Evolutionary conservation across 2,113 vertebrate genomes (phyloP).

Genomic region (Ancistrus triradiatus): DNA sequence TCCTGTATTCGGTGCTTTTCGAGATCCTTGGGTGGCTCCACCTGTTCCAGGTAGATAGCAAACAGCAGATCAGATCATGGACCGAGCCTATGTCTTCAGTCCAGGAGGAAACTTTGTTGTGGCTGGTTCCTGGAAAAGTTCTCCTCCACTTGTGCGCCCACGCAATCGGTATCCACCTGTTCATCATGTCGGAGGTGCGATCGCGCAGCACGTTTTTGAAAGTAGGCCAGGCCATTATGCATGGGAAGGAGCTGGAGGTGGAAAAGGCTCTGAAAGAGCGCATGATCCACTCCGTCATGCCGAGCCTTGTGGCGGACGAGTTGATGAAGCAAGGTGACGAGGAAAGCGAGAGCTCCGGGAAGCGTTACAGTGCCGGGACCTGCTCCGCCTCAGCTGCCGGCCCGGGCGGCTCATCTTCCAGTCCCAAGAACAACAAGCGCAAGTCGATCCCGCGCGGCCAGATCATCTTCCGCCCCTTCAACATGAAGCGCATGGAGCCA

Average conservation of each 20-base stretch:
- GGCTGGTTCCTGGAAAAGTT: constrained; percentile 83
- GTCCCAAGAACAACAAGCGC: constrained; percentile 85
- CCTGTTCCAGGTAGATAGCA: constrained; percentile 58
- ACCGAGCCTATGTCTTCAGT: neutral
- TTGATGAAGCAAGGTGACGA: constrained; percentile 96
- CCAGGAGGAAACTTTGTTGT: constrained; percentile 56
- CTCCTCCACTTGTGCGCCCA: constrained; percentile 91
- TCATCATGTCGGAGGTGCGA: constrained; percentile 95
- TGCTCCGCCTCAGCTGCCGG: constrained; percentile 67
- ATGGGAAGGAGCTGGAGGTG: constrained; percentile 95
- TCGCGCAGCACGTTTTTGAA: constrained; percentile 97
- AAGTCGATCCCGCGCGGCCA: constrained; percentile 93
- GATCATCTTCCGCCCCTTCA: constrained; percentile 93
- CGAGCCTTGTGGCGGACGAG: constrained; percentile 88
- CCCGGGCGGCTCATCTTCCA: constrained; percentile 60
- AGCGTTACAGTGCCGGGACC: constrained; percentile 82
- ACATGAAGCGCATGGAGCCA: constrained; percentile 96
- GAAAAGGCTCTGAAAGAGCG: constrained; percentile 97
- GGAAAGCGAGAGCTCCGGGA: constrained; percentile 85
- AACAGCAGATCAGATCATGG: constrained; percentile 29
- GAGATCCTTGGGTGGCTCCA: constrained; percentile 86
- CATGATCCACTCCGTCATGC: constrained; percentile 99
- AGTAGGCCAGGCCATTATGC: constrained; percentile 97
- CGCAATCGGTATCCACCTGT: constrained; percentile 88
- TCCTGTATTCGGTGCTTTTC: constrained; percentile 87